Base-by-base conservation (phyloP, 2,113 vertebrate genomes). In the Phoxinus phoxinus region DNA sequence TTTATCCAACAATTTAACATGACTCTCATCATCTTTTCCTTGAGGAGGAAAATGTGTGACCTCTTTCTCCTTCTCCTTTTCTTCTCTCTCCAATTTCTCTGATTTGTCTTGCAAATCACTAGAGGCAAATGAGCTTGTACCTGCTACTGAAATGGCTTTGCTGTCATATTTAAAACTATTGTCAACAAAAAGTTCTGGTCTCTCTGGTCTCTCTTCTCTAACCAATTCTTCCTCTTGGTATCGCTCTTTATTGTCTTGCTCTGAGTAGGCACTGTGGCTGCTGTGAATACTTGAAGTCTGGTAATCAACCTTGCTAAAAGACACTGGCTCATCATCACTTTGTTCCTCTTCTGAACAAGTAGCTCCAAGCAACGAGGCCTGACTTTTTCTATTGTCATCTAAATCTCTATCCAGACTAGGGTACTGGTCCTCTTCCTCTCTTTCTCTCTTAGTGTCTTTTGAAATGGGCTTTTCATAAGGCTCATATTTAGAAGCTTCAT, bases 91-190 rank as follows among this genome's bases (percentile, higher is more conserved):
- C 1, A 92, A 86, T 86, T 94, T 94, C 81, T 93, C 93, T 13
- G 92, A 92, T 89, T 93, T 93, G 73, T 93, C 93, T 85, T 94
- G 92, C 87, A 93, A 93, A 51, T 92, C 84, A 76, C 85, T 91
- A 37, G 92, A 90, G n/a, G 92, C 84, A 79, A 88, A 91, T 19
- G 87, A 90, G 77, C 78, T 84, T 48, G 69, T 63, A 75, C 90
- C 93, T 41, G 87, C 87, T 71, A 83, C 89, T 86, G 90, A 88
- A 0, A 89, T 90, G 82, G 90, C 89, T 91, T 91, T 94, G 89
- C 96, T 96, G 87, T 95, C 87, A 2, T 95, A 95, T 59, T 94
- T 93, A 88, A 96, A 96, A 87, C 93, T 96, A 73, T 94, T 96
- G 81, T 96, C 94, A 0, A 94, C 93, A 74, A 94, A 96, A 35